Base-by-base conservation (phyloP, 2,113 vertebrate species). In the Axis porcinus region DNA sequence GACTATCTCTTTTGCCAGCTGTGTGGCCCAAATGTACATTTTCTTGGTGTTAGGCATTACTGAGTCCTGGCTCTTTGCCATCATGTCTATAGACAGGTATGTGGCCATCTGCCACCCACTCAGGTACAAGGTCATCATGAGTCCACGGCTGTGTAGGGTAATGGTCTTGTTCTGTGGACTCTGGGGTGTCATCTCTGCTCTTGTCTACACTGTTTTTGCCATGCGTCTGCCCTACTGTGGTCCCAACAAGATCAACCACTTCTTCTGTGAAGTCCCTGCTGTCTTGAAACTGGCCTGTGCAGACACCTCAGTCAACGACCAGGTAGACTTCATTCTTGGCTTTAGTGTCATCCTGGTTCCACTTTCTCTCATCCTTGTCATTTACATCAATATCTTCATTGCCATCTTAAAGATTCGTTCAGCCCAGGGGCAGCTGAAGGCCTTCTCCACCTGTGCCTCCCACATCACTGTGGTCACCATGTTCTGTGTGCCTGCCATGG, bases 181-280 rank as follows among this genome's bases (percentile, higher is more conserved):
- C 45, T 98, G 96, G 86, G 97, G 98, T 86, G 23, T 96, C 47
- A 10, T 62, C 14, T 89, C 97, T 81, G 97, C 97, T 87, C 70
- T 98, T 79, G 27, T 97, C 81, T 98, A 98, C 23, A 98, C 97
- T 30, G 16, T 96, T 52, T 98, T 96, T 91, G 96, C 97, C 84
- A 98, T 98, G 94, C 21, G 12, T 14, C 96, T 98, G 25, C 98
- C 97, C 27, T 98, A 98, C 79, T 97, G 98, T 97, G 97, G 97
- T 23, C 92, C 98, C 45, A 96, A 97, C 14, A 89, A 92, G 76
- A 96, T 97, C 62, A 98, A 98, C 57, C 98, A 98, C n/a, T 98
- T 98, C 86, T 98, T 98, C 60, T 98, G 97, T 95, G 98, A 98
- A 95, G 92, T 98, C 19, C 98, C 97, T 81, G 97, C 97, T 6